Percentiles rank a stretch among this genome's conserved stretches.
These are phyloP conservation scores for Adelges cooleyi DNA, from an alignment of 1,140 invertebrate genomes.

Conservation along the genomic window DNA sequence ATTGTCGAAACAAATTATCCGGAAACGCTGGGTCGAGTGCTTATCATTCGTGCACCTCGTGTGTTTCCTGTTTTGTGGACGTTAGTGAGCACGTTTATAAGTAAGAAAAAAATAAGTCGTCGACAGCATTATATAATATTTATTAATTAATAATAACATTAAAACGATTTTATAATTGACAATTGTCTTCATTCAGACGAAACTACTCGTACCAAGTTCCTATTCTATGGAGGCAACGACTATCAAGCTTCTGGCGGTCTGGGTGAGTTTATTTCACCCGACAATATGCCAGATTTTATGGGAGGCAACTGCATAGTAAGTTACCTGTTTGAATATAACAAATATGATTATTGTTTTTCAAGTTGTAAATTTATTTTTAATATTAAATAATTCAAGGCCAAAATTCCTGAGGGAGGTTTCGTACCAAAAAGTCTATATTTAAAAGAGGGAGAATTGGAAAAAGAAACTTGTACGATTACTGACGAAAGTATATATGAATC, in stretches of 20 bases:
- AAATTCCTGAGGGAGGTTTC: conserved; percentile 72
- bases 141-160: not conserved
- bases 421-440: conserved; percentile 83
- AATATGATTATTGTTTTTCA: not conserved
- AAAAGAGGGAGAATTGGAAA: conserved; percentile 52
- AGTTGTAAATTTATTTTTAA: not conserved
- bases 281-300: conserved; percentile 83
- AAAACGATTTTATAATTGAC: too few relatives aligned
- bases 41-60: conserved; percentile 76
- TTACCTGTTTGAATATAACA: not conserved
- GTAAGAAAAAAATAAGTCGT: conserved; percentile 39
- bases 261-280: conserved; percentile 71
- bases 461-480: conserved; percentile 47
- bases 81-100: conserved; percentile 88
- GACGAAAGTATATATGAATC: conserved; percentile 62
- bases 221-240: conserved; percentile 83
- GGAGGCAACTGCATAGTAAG: conserved; percentile 76
- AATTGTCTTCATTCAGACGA: conserved; percentile 55
- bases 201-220: conserved; percentile 85
- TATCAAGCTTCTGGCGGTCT: conserved; percentile 65
- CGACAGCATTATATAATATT: not conserved
- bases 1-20: conserved; percentile 93
- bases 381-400: conserved; percentile 47
- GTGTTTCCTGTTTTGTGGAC: conserved; percentile 97
- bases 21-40: conserved; percentile 80